Evolutionary conservation across 2,888 invertebrate genomes (phyloP).

Genomic region (Chrysodeixis includens): DNA sequence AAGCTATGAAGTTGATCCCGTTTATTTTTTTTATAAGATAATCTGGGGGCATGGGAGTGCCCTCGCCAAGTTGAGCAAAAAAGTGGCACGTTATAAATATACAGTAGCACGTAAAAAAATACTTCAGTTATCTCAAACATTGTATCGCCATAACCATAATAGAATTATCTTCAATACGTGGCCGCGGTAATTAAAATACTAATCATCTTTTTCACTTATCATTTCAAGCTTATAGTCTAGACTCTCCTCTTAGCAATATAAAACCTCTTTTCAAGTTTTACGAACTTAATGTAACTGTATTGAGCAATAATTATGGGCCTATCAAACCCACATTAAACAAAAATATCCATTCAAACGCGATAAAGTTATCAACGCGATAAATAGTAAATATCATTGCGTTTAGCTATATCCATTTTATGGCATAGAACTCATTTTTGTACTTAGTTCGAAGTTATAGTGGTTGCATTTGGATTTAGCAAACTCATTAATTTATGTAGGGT

Average conservation of each 20-base stretch:
- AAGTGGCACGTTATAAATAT: too few relatives aligned
- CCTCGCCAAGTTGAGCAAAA: too few relatives aligned
- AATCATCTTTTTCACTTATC: conserved; percentile 28
- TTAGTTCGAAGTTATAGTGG: conserved; percentile 22
- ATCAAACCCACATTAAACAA: conserved; percentile 52
- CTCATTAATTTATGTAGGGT: conserved; percentile 17
- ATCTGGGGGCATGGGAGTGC: too few relatives aligned
- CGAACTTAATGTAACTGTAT: conserved; percentile 23
- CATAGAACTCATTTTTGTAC: conserved; percentile 30
- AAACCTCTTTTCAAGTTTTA: conserved; percentile 6
- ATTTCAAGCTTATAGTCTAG: conserved; percentile 2
- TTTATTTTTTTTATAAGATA: too few relatives aligned
- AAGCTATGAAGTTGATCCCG: conserved; percentile 18
- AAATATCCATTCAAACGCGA: conserved; percentile 27
- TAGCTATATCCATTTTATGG: conserved; percentile 32
- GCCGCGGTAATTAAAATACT: not conserved
- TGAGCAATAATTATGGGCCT: conserved; percentile 20
- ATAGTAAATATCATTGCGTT: conserved; percentile 44
- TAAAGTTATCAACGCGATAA: conserved; percentile 36
- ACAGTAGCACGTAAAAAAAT: too few relatives aligned
- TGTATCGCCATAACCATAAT: not conserved
- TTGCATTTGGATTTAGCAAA: conserved; percentile 16
- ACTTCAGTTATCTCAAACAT: not conserved
- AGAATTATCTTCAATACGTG: conserved; percentile 15
- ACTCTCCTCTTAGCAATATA: not conserved